Evolutionary conservation across 2,888 invertebrate genomes (phyloP).

Genomic region (Cheilosia impressa): DNA sequence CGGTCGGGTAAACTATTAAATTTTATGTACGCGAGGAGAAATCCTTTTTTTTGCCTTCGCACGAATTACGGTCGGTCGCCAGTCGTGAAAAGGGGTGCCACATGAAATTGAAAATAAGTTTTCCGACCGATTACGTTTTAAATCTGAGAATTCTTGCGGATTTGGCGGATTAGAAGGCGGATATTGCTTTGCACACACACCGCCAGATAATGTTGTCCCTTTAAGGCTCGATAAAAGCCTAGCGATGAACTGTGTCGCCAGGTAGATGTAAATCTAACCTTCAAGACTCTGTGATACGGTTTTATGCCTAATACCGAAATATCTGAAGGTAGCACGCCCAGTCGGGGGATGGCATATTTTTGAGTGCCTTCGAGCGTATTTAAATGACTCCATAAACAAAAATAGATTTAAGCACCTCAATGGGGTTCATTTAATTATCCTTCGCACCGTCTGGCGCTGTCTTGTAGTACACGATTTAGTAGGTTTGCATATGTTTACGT

Average conservation of each 20-base stretch:
- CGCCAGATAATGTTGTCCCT: not conserved
- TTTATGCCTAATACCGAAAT: slow-evolving; percentile 9
- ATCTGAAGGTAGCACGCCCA: slow-evolving; percentile 16
- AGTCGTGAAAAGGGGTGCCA: slow-evolving; percentile 8
- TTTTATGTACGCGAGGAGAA: slow-evolving; percentile 45
- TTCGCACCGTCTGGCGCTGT: slow-evolving; percentile 11
- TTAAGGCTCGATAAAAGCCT: slow-evolving; percentile 26
- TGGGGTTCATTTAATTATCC: slow-evolving; percentile 43
- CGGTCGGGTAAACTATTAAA: slow-evolving; percentile 47
- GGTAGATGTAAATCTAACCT: not conserved
- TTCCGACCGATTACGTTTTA: slow-evolving; percentile 44
- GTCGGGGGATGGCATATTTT: slow-evolving; percentile 14
- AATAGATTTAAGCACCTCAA: slow-evolving; percentile 18
- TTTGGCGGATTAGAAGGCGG: slow-evolving; percentile 27
- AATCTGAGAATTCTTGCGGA: slow-evolving; percentile 45
- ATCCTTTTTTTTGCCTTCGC: slow-evolving; percentile 34
- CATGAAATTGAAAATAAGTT: slow-evolving; percentile 57
- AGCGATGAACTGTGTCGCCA: not conserved
- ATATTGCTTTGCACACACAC: slow-evolving; percentile 6
- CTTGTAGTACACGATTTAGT: slow-evolving; percentile 6
- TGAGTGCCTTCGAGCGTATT: slow-evolving; percentile 4
- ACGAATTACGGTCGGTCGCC: slow-evolving; percentile 21
- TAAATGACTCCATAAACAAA: slow-evolving; percentile 26
- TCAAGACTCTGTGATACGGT: slow-evolving; percentile 15
- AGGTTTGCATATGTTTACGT: not conserved